Base-by-base conservation (phyloP, 2,888 invertebrate genomes). In the Oscheius sp. region DNA sequence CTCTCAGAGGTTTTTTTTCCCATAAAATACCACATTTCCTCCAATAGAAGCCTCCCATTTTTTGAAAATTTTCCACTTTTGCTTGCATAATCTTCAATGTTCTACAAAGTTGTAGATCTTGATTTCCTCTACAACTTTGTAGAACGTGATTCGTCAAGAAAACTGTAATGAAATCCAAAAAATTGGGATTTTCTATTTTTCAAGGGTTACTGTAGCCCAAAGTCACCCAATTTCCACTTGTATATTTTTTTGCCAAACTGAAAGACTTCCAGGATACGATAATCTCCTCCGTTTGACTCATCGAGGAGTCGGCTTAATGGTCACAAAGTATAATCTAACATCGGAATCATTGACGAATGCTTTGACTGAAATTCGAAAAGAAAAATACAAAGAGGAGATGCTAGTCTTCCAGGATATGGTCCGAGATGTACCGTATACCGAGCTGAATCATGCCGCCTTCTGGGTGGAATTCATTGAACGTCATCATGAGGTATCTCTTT, bases 391-490 rank as follows among this genome's bases (percentile, higher is more conserved):
- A 67, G 78, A 82, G n/a, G 85, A 85, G 67, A 81, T 84, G 76
- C 63, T 79, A 1, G 71, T 83, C 17, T 86, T 87, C 80, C 79
- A 84, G 78, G 86, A 86, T 67, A 82, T 86, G 84, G 73, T 86
- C 10, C 72, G 73, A 37, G 86, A 86, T 65, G 86, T 87, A 12
- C 86, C 86, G 0, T 87, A 84, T 72, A 84, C 85, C 1, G 86
- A 87, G 65, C 69, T 86, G 50, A 81, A 83, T 69, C 85, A 86
- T 67, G 83, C 86, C 29, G 85, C 86, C 5, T 86, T 86, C 75
- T 86, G 86, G 86, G 79, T 86, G 1, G 86, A 87, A 66, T 86
- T 86, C 75, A 87, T 86, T 67, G 80, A 85, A 52, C 75, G 87
- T n/a, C 86, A 86, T 66, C 83, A 84, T 53, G 86, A 86, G 74